These are phyloP conservation scores for Caenorhabditis imperialis DNA, from an alignment of 2,888 invertebrate species.

Conservation along the genomic window DNA sequence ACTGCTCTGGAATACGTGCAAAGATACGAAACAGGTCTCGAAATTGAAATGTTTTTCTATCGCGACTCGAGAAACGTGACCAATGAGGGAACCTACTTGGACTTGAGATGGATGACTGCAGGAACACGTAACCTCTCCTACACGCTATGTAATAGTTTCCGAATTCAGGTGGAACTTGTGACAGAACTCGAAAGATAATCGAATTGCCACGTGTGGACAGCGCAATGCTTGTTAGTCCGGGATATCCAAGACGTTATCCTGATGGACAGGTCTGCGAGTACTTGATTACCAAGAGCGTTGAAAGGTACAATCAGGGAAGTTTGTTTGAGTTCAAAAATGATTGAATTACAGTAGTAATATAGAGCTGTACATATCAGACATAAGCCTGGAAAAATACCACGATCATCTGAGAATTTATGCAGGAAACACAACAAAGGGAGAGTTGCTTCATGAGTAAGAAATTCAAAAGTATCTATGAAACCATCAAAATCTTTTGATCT, in stretches of 20 bases:
- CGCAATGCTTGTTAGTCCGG: constrained; percentile 17
- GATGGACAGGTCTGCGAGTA: constrained; percentile 3
- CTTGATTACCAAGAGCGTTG: neutral
- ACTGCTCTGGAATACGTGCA: neutral
- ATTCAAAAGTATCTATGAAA: neutral
- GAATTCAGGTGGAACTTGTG: neutral
- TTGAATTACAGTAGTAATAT: constrained; percentile 7
- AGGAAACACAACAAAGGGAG: constrained; percentile 17
- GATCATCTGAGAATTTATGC: constrained; percentile 19
- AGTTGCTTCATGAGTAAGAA: neutral
- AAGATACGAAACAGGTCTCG: neutral
- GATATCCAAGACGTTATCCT: constrained; percentile 1
- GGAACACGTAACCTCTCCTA: too few relatives aligned
- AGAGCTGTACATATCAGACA: constrained; percentile 17
- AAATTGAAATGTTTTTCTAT: constrained; percentile 5
- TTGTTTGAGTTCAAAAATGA: neutral
- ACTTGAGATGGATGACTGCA: neutral
- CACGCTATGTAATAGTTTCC: too few relatives aligned
- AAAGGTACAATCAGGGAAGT: neutral
- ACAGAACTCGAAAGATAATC: neutral
- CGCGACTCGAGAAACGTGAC: neutral
- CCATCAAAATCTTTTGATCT: neutral
- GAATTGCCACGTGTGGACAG: neutral
- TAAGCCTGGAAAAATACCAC: constrained; percentile 25
- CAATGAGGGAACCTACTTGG: neutral